Evolutionary conservation across 2,797 vertebrate genomes (phyloP), one percentile per base, ranked within the genome.

Genomic region (Myoxocephalus aenaeus): DNA sequence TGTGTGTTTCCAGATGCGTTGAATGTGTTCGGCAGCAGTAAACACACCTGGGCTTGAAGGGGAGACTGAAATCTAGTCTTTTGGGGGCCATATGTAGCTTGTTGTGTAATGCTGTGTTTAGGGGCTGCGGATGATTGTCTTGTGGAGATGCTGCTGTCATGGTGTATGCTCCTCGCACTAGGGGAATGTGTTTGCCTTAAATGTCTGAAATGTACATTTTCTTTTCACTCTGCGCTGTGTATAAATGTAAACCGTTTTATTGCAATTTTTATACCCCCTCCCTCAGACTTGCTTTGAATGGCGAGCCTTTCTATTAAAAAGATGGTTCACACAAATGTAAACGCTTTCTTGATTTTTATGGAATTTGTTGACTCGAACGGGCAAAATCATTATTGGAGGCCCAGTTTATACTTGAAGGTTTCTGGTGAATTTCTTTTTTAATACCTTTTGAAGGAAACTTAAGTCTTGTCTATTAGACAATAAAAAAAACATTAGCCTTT

Each of bases 381-480:
- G 59, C 58, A 68, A 67, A 72, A n/a, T 27, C 66, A 77, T 53
- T 25, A 71, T 44, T 50, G 27, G 13, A 64, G 73, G n/a, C 72
- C 61, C 61, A 66, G 32, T 15, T 57, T 18, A 7, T 71, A 57
- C 66, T 68, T 59, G 70, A 29, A 50, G 36, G 5, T 36, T 82
- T 13, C 70, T 50, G 11, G 12, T 66, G 8, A 70, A 59, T 75
- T 71, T 36, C 70, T 74, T 66, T 77, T 74, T 80, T 80, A 58
- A 74, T 70, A 20, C 53, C 77, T 86, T 68, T 87, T 89, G 77
- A 76, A 85, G 78, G 78, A 90, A 85, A 76, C 59, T 73, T 42
- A 71, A 71, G 68, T 75, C 79, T 91, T 91, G 92, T 93, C 87
- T 88, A 34, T 88, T 82, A 62, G 93, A 93, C 92, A 94, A 94